phyloP scores from a whole-genome alignment of 1,140 invertebrate species.

The Parasteatoda tepidariorum region DNA sequence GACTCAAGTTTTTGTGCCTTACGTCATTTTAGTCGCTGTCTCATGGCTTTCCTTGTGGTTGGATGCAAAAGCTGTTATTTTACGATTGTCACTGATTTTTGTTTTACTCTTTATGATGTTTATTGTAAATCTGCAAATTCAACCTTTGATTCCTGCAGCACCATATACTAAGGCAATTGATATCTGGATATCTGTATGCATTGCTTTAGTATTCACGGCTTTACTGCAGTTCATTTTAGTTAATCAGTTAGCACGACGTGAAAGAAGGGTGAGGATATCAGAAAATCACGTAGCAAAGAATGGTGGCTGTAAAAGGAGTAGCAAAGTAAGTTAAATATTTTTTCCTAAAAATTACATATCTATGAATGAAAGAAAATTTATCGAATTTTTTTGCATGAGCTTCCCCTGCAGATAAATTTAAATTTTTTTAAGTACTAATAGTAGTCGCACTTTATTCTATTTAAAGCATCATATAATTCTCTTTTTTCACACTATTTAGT shows the following conservation, averaged over 20 bases:
- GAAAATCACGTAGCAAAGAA: conserved; percentile 50
- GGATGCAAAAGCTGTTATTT: conserved; percentile 39
- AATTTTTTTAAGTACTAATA: too few relatives aligned
- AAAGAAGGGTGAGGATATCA: conserved; percentile 37
- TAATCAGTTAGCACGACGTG: conserved; percentile 39
- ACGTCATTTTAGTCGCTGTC: conserved; percentile 29
- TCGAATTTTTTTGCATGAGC: too few relatives aligned
- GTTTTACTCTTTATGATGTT: conserved; percentile 50
- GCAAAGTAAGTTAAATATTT: conserved; percentile 3
- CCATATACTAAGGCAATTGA: conserved; percentile 49
- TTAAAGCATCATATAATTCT: too few relatives aligned
- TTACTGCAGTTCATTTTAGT: conserved; percentile 44
- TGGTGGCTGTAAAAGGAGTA: conserved; percentile 23
- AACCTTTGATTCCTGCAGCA: conserved; percentile 7
- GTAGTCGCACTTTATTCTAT: too few relatives aligned
- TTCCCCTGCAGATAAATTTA: too few relatives aligned
- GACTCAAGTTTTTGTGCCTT: conserved; percentile 44
- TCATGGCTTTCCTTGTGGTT: conserved; percentile 52
- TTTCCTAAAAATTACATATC: too few relatives aligned
- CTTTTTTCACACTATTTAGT: too few relatives aligned
- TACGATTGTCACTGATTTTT: conserved; percentile 32
- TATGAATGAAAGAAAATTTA: too few relatives aligned
- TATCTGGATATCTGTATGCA: conserved; percentile 49
- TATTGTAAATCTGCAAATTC: conserved; percentile 20
- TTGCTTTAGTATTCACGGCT: conserved; percentile 26